Base-by-base conservation (phyloP, 2,797 vertebrate species). In the Apogon talboti region DNA sequence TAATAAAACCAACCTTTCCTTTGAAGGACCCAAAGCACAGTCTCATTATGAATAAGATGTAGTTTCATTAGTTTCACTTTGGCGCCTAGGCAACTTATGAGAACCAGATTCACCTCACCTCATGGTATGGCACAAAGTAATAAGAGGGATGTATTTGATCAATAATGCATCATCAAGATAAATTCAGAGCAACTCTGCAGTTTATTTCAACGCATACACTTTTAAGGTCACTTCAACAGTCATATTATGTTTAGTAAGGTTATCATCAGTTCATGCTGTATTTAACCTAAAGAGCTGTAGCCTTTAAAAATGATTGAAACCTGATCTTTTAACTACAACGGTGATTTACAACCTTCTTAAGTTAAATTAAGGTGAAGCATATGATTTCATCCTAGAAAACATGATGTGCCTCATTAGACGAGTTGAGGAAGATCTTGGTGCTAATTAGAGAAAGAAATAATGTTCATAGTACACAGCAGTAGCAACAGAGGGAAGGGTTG, bases 31-130 rank as follows among this genome's bases (percentile, higher is more conserved):
- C 55, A 64, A n/a, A 71, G 63, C 45, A 16, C 49, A 30, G 51
- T 80, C 63, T 76, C 61, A 63, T 86, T 76, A 76, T 66, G 48
- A 83, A 72, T 66, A 68, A 82, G 50, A 82, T 82, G 71, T 51
- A 62, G 50, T 68, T 76, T 79, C 55, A 80, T 80, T 77, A 76
- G 60, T 80, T 83, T 84, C 54, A 76, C 52, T 80, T 75, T 69
- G 59, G 49, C 77, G 83, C 71, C 57, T 64, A 10, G 52, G 54
- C 66, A 42, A 66, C 52, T 54, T 0, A n/a, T 42, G 13, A 42
- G n/a, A 13, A 42, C 10, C 28, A 55, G 51, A 61, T 57, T 75
- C 65, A 71, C 48, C 56, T 79, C 71, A 79, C 49, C 71, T 75
- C 62, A 53, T 75, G 79, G 81, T 84, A 66, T 66, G 60, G 67